A percentile compares a stretch with the other conserved stretches of the same genome.
Conservation (phyloP, 1,140 invertebrate species). For the Papilio aristodemus region DNA sequence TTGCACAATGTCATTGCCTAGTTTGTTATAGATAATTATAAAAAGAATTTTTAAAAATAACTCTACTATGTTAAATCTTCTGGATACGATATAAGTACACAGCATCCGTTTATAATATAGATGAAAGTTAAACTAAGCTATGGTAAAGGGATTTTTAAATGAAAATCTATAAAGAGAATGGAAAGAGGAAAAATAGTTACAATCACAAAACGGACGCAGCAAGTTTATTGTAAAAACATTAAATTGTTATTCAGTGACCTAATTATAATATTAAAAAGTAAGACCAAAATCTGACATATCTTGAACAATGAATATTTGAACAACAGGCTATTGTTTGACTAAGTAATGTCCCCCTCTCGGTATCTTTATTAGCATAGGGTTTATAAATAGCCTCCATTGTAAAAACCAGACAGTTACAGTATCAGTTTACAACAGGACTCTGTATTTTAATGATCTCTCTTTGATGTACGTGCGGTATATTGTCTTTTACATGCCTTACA, state of each 20-base stretch:
- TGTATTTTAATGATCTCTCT: neutral
- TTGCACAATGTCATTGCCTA: no score
- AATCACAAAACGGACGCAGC: neutral
- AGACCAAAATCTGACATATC: neutral
- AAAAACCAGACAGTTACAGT: neutral
- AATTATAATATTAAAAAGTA: neutral
- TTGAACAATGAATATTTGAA: neutral
- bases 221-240: neutral
- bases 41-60: no score
- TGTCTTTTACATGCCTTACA: neutral
- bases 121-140: no score
- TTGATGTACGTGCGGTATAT: neutral
- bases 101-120: no score
- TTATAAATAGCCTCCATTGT: slow-evolving; percentile 28
- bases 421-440: slow-evolving; percentile 3
- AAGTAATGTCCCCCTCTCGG: neutral
- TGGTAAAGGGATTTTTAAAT: no score
- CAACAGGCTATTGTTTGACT: slow-evolving; percentile 2
- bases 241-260: neutral
- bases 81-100: no score
- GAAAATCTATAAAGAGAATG: no score
- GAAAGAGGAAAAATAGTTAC: no score
- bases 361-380: neutral
- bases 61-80: no score
- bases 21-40: no score